Evolutionary conservation across 2,113 vertebrate genomes (phyloP).

Genomic region (Verasper variegatus): DNA sequence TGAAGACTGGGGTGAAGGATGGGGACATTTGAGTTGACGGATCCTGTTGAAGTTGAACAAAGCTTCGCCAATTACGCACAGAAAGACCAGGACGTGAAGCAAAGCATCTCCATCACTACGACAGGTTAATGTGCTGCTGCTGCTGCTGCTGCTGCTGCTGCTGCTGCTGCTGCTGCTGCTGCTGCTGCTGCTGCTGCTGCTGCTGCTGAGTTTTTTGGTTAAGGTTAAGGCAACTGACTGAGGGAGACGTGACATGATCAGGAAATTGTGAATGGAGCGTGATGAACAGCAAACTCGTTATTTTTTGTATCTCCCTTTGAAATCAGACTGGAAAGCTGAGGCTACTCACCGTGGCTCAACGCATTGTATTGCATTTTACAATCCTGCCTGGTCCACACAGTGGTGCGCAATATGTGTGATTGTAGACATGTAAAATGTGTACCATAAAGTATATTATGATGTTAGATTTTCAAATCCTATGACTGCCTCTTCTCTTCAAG

Average conservation of each 20-base stretch:
- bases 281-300: not conserved
- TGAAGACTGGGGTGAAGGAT: not conserved
- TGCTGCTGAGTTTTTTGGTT: not conserved
- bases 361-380: not conserved
- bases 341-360: not conserved
- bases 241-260: not conserved
- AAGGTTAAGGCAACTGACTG: not conserved
- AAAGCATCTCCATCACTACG: not conserved
- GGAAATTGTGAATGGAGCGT: not conserved
- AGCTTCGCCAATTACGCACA: conserved; percentile 5
- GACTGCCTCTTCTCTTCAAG: not conserved
- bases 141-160: not conserved
- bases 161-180: not conserved
- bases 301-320: not conserved
- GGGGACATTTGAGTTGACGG: not conserved
- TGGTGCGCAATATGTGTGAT: conserved; percentile 1
- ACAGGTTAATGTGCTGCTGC: not conserved
- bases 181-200: not conserved
- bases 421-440: too few species aligned
- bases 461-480: too few species aligned
- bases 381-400: not conserved
- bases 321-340: not conserved
- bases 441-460: too few species aligned
- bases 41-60: conserved; percentile 1
- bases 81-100: not conserved